A percentile compares a stretch with the other conserved stretches of the same genome.
These are phyloP conservation scores for Anabacerthia variegaticeps DNA, from an alignment of 2,797 vertebrate genomes.

Conservation along the genomic window DNA sequence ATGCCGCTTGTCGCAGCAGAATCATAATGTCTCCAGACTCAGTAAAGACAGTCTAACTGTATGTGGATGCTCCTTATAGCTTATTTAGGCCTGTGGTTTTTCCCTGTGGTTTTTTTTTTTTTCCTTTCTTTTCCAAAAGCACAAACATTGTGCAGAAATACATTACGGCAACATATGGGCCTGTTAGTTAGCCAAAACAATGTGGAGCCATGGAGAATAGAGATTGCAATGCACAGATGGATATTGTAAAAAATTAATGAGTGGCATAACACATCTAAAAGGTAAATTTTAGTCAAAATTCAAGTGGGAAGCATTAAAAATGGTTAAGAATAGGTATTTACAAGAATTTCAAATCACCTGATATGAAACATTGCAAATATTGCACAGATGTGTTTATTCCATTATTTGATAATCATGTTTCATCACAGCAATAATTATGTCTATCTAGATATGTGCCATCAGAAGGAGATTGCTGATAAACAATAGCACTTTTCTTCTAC, in stretches of 20 bases:
- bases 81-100: constrained; percentile 82
- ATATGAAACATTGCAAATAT: constrained; percentile 68
- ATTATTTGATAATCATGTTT: constrained; percentile 72
- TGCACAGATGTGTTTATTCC: constrained; percentile 69
- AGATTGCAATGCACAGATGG: constrained; percentile 84
- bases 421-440: constrained; percentile 76
- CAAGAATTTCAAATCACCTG: constrained; percentile 63
- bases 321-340: constrained; percentile 67
- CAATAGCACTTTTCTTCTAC: constrained; percentile 76
- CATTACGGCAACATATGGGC: constrained; percentile 85
- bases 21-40: constrained; percentile 92
- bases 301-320: constrained; percentile 70
- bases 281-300: constrained; percentile 82
- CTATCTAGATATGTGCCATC: constrained; percentile 71
- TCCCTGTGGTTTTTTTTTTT: constrained; percentile 60
- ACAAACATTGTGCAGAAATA: constrained; percentile 81
- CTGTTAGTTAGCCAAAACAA: constrained; percentile 85
- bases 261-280: constrained; percentile 83
- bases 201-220: constrained; percentile 78
- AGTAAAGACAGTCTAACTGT: constrained; percentile 86
- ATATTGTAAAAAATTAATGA: constrained; percentile 90
- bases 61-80: constrained; percentile 87
- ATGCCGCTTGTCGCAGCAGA: constrained; percentile 89
- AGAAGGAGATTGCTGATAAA: constrained; percentile 78
- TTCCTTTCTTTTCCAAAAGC: constrained; percentile 56